These are phyloP conservation scores for Zaprionus taronus DNA, from an alignment of 1,140 invertebrate species.

Conservation along the genomic window DNA sequence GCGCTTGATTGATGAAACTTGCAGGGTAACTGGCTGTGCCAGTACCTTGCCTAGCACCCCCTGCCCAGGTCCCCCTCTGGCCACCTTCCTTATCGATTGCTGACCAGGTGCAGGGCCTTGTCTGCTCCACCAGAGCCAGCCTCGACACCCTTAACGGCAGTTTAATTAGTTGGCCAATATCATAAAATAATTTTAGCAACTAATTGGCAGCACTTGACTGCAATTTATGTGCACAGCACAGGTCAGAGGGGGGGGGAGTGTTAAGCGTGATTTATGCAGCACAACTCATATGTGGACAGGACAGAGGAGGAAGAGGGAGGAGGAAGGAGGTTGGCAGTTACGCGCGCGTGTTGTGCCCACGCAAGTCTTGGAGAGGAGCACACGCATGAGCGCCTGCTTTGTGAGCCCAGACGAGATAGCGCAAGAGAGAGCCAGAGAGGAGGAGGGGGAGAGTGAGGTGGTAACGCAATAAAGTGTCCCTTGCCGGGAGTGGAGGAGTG, in stretches of 20 bases:
- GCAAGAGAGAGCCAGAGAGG: neutral
- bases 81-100: conserved; percentile 52
- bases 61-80: too few relatives aligned
- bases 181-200: conserved; percentile 79
- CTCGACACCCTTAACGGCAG: conserved; percentile 22
- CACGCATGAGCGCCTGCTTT: conserved; percentile 60
- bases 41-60: neutral
- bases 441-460: neutral
- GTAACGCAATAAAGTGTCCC: conserved; percentile 29
- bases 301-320: neutral
- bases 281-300: conserved; percentile 5
- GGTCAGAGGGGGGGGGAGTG: conserved; percentile 36
- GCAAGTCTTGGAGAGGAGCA: conserved; percentile 30
- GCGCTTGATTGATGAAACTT: conserved; percentile 71
- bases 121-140: neutral
- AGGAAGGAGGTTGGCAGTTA: conserved; percentile 19
- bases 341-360: conserved; percentile 50
- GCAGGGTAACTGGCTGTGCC: conserved; percentile 16
- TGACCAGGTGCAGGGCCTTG: conserved; percentile 4
- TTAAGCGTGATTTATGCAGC: conserved; percentile 76
- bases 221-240: conserved; percentile 62
- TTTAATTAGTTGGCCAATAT: conserved; percentile 78
- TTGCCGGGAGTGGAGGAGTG: neutral
- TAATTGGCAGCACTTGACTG: conserved; percentile 81
- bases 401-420: conserved; percentile 4